These are phyloP conservation scores for Digitonthophagus gazella DNA, from an alignment of 2,888 invertebrate genomes.

Conservation along the genomic window DNA sequence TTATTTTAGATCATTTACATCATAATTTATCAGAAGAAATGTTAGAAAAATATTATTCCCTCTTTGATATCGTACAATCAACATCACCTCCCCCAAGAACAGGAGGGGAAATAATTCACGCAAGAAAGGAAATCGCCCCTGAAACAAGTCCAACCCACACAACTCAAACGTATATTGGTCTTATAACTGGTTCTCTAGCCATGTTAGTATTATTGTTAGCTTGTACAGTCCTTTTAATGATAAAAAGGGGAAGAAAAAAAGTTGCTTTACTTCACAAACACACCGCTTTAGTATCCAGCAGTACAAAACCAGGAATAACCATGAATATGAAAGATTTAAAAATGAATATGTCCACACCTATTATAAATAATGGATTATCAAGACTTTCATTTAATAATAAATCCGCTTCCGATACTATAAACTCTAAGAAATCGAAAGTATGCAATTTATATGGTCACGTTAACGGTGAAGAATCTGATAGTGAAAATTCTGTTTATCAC, in stretches of 20 bases:
- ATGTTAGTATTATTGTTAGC: slow-evolving; percentile 65
- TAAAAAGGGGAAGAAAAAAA: slow-evolving; percentile 61
- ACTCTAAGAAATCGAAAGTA: slow-evolving; percentile 48
- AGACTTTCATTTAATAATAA: slow-evolving; percentile 52
- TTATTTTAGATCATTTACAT: slow-evolving; percentile 54
- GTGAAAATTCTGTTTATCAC: slow-evolving; percentile 58
- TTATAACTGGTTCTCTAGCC: slow-evolving; percentile 67
- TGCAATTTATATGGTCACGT: slow-evolving; percentile 53
- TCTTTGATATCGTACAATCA: slow-evolving; percentile 48
- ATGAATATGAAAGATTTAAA: slow-evolving; percentile 61
- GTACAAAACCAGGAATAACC: slow-evolving; percentile 56
- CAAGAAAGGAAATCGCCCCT: slow-evolving; percentile 57
- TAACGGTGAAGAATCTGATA: slow-evolving; percentile 55
- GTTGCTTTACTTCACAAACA: slow-evolving; percentile 64
- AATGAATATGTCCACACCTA: slow-evolving; percentile 58
- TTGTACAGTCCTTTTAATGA: slow-evolving; percentile 64
- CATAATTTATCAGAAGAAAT: slow-evolving; percentile 62
- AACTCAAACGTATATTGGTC: slow-evolving; percentile 59
- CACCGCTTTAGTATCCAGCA: slow-evolving; percentile 58
- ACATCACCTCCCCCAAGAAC: slow-evolving; percentile 47
- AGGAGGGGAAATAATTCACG: slow-evolving; percentile 53
- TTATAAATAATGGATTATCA: slow-evolving; percentile 57
- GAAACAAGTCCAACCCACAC: slow-evolving; percentile 61
- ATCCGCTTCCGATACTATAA: slow-evolving; percentile 43
- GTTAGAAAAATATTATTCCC: slow-evolving; percentile 63